Conservation (phyloP, 2,797 vertebrate genomes). For the Hippoglossus hippoglossus region DNA sequence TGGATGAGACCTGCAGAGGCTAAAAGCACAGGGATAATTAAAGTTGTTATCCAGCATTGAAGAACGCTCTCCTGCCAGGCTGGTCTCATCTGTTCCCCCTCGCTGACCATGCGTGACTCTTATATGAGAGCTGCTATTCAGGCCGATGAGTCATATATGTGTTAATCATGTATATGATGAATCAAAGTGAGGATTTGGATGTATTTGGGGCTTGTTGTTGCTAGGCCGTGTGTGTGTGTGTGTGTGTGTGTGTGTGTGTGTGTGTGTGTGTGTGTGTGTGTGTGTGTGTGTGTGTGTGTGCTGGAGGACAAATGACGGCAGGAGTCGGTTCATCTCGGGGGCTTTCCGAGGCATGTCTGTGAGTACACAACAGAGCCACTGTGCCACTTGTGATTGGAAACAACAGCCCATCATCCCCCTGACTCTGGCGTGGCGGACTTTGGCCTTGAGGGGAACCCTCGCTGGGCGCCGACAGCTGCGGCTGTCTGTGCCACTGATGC, state of each 20-base stretch:
- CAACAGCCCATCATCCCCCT: constrained; percentile 56
- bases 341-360: constrained; percentile 44
- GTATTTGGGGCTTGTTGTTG: constrained; percentile 20
- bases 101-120: constrained; percentile 28
- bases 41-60: constrained; percentile 46
- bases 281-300: not conserved
- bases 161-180: constrained; percentile 44
- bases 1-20: constrained; percentile 37
- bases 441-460: constrained; percentile 52
- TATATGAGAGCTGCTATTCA: constrained; percentile 13
- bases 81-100: constrained; percentile 22
- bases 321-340: constrained; percentile 53
- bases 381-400: constrained; percentile 63
- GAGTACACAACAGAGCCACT: constrained; percentile 51
- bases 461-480: constrained; percentile 50
- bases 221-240: constrained; percentile 11
- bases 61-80: constrained; percentile 22
- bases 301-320: constrained; percentile 53
- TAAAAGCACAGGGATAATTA: constrained; percentile 38
- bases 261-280: constrained; percentile 18
- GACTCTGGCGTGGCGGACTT: constrained; percentile 50
- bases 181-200: constrained; percentile 36
- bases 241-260: not conserved
- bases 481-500: constrained; percentile 40
- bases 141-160: constrained; percentile 40